Percentiles rank a stretch among this genome's conserved stretches.
Evolutionary conservation across 2,888 invertebrate genomes (phyloP).

Genomic region (Periphyllus acericola): DNA sequence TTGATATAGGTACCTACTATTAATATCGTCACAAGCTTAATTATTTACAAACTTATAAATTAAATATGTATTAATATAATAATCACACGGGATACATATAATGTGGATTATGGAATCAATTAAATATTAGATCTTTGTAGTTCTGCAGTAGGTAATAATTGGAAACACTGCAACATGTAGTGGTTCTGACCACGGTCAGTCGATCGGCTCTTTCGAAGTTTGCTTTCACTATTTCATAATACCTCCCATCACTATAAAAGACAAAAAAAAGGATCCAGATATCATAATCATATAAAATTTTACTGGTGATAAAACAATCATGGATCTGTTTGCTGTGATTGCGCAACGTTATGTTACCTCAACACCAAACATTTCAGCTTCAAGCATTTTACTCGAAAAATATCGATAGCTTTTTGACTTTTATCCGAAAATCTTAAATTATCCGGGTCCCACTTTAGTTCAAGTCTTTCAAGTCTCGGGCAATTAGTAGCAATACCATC

Average conservation of each 20-base stretch:
- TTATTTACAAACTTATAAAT: conserved; percentile 30
- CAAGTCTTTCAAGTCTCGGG: conserved; percentile 86
- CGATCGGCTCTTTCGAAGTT: conserved; percentile 99
- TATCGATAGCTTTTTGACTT: conserved; percentile 98
- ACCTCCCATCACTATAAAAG: conserved; percentile 89
- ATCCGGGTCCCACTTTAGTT: conserved; percentile 98
- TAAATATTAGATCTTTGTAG: conserved; percentile 96
- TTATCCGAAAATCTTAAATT: conserved; percentile 98
- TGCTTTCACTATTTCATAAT: conserved; percentile 98
- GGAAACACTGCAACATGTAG: conserved; percentile 94
- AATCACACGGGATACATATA: not conserved
- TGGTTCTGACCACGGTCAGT: conserved; percentile 93
- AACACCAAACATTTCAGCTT: conserved; percentile 92
- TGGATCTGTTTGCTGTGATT: not conserved
- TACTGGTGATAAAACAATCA: not conserved
- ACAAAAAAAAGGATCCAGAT: conserved; percentile 42
- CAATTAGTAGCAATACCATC: conserved; percentile 96
- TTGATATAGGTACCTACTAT: no score
- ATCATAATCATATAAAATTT: not conserved
- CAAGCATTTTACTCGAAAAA: conserved; percentile 92
- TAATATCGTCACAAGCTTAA: not conserved
- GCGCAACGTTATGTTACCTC: conserved; percentile 72
- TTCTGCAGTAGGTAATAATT: conserved; percentile 91
- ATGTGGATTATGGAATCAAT: conserved; percentile 67
- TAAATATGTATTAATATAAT: conserved; percentile 1